Evolutionary conservation across 1,140 invertebrate species (phyloP), one percentile per base, ranked within the genome.

Genomic region (Paraescarpia echinospica): DNA sequence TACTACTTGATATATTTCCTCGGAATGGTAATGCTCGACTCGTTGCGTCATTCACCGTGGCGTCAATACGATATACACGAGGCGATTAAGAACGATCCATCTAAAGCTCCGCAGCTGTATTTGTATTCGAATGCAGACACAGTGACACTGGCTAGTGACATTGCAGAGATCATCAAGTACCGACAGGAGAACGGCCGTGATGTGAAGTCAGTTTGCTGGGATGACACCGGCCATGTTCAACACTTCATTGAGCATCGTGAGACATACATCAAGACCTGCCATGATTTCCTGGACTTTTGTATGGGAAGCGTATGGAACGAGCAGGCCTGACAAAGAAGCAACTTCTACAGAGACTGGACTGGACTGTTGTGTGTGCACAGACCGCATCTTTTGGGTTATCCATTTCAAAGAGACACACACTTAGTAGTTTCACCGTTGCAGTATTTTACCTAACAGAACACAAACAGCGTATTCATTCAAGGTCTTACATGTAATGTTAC

Each of bases 111-210:
- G 35, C 97, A 98, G 95, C 95, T 98, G 89, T 98, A 98, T 95
- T 96, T 98, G 31, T 98, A 97, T 94, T 98, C 97, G 0, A 97
- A 97, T 94, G 96, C 96, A 5, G 98, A 98, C 94, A 96, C 97
- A 35, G 94, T 96, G 94, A 98, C 94, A 97, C 97, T 94, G 96
- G 96, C 48, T 90, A 93, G 94, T 48, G 95, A 95, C 91, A 95
- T 96, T 91, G 95, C 96, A 92, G 94, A 96, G 33, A 94, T 96
- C 93, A 93, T 95, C 18, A 94, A 94, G 27, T 95, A 96, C n/a
- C 96, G 97, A 41, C 96, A 96, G 89, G 96, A 96, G 90, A 95
- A 96, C 22, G 97, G 97, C 0, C 97, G 97, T 4, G 94, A 96
- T 93, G 97, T 97, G 0, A 96, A 96, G 22, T 95, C 96, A 22